Evolutionary conservation across 2,113 vertebrate species (phyloP), one percentile per base, ranked within the genome.

Genomic region (Platycercus adscitus): DNA sequence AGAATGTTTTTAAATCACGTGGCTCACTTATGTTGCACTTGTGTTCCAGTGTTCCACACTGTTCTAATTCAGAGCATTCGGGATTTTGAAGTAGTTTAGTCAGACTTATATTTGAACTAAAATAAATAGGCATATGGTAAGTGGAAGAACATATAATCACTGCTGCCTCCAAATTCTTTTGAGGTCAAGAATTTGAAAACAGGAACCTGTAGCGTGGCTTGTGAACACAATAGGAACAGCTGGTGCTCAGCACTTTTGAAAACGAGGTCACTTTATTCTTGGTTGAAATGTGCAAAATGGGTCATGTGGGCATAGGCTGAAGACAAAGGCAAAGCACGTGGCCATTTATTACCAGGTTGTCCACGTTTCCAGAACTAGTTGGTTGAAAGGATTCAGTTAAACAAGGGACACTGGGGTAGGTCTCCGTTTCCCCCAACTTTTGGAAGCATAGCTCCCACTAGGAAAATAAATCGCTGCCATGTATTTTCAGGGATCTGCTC

Each of bases 251-350:
- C 92, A 96, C 95, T 97, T 97, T 72, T 94, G 68, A 92, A 96
- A 96, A 96, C 76, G 92, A 96, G 95, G 95, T 96, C 95, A 96
- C 86, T 96, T 96, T 94, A 93, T 96, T 97, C 95, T 95, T 97
- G 95, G 92, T 94, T 84, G 90, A 94, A 96, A 95, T 96, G 93
- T 92, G 88, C 80, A 96, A 96, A 97, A 96, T 96, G 93, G 95
- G 95, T 97, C 96, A 95, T 96, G 72, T 92, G 93, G 86, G 90
- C 92, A 96, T 47, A 93, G 90, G 90, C 92, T 94, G 91, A 95
- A 94, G 95, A 96, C 93, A 96, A 95, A 97, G 79, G 88, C 91
- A 83, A 84, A 93, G 64, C 93, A 88, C 6, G 1, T 93, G 93
- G 86, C 83, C 88, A n/a, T 86, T 81, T 71, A 17, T 90, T 95